Percentiles rank a stretch among this genome's conserved stretches.
These are phyloP conservation scores for Eira barbara DNA, from an alignment of 2,113 vertebrate species.

Conservation along the genomic window DNA sequence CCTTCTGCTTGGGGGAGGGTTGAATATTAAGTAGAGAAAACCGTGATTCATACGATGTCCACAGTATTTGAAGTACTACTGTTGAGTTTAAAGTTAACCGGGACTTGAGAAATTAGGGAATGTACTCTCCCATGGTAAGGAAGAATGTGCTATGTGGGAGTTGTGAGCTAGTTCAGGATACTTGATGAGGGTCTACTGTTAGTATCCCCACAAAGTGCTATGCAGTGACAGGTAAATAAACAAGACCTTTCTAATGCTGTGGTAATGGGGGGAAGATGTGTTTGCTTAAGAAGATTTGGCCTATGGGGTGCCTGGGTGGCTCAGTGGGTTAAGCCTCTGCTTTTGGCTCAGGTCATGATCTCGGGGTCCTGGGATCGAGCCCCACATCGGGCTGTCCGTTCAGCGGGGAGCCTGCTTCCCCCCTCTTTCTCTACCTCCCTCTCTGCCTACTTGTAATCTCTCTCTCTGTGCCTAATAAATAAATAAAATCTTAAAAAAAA, in stretches of 20 bases:
- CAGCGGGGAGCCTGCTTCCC: too few species aligned
- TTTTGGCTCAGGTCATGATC: too few species aligned
- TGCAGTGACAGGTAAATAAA: neutral
- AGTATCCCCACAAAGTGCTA: neutral
- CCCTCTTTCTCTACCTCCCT: too few species aligned
- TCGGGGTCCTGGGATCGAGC: too few species aligned
- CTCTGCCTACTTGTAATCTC: too few species aligned
- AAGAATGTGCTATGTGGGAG: neutral
- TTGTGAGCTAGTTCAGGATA: neutral
- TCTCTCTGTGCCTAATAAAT: too few species aligned
- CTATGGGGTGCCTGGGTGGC: neutral
- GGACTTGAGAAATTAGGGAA: conserved; percentile 2
- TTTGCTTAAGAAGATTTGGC: neutral
- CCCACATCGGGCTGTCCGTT: too few species aligned
- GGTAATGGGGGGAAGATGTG: neutral
- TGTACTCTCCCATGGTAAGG: neutral
- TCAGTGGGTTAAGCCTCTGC: too few species aligned
- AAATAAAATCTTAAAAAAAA: too few species aligned
- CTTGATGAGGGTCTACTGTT: neutral
- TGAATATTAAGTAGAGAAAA: neutral
- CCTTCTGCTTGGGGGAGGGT: neutral
- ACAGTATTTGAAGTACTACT: neutral
- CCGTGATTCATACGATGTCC: neutral
- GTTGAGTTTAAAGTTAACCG: neutral
- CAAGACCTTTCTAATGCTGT: neutral